Evolutionary conservation across 1,140 invertebrate species (phyloP), one percentile per base, ranked within the genome.

Genomic region (Triops longicaudatus): DNA sequence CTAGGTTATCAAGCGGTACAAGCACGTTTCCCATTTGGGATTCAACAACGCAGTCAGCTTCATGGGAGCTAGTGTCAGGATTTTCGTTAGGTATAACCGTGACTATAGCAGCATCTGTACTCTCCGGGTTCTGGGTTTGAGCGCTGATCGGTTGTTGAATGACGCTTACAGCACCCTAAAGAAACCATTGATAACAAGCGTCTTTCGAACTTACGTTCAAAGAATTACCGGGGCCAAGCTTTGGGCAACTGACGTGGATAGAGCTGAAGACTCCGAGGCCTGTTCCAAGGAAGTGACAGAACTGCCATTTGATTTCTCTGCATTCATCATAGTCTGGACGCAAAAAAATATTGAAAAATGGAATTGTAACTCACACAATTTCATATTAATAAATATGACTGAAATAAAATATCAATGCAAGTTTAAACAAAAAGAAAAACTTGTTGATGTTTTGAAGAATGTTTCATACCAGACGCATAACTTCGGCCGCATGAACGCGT

Each of bases 401-500:
- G 7, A 37, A 37, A 37, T 4, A 7, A 37, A 37, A 37, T 37
- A 37, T n/a, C n/a, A n/a, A n/a, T 7, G 31, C 31, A 37, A 37
- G 7, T 37, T 4, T 37, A 37, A 37, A 37, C 31, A 7, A 37
- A 37, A 37, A 4, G n/a, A 27, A n/a, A 42, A 6, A 4, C n/a
- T 1, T 11, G 26, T 22, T 43, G 6, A 75, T 42, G 12, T 7
- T 14, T 6, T 43, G 6, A 26, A 17, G 2, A 12, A 22, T n/a
- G 37, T 0, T 26, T 26, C 42, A 28, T 72, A 79, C 78, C 75
- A 76, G 74, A 10, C 76, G 41, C 37, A 85, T 85, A 10, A 88
- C 79, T 78, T 90, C 89, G 50, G 87, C 85, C 80, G 87, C 88
- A 82, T 92, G 90, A 22, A 87, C 88, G 80, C 89, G 89, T 83